A percentile compares a stretch with the other conserved stretches of the same genome.
These are phyloP conservation scores for Molorchus minor DNA, from an alignment of 2,888 invertebrate genomes.

Conservation along the genomic window DNA sequence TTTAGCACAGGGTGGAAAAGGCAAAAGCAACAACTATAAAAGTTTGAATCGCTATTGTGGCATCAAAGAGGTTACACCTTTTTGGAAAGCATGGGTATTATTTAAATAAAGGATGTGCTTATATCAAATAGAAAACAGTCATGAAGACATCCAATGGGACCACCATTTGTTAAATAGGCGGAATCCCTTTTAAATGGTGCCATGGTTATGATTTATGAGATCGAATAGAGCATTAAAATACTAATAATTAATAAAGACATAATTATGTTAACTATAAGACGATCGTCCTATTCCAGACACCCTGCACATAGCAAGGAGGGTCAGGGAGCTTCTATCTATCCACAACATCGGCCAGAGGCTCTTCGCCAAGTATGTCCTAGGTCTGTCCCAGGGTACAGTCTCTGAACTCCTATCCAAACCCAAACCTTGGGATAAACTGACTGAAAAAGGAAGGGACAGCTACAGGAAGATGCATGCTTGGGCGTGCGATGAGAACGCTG, in stretches of 20 bases:
- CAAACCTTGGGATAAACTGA: constrained; percentile 99
- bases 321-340: constrained; percentile 91
- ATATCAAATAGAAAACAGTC: no score
- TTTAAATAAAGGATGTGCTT: no score
- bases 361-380: constrained; percentile 98
- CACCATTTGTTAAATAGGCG: no score
- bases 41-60: no score
- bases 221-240: background rate
- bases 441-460: constrained; percentile 98
- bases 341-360: constrained; percentile 98
- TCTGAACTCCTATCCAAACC: constrained; percentile 98
- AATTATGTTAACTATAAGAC: no score
- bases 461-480: constrained; percentile 99
- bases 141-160: no score
- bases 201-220: no score
- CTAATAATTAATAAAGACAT: no score
- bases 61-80: no score
- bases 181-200: no score
- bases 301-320: constrained; percentile 91
- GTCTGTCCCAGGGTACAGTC: constrained; percentile 96
- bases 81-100: no score
- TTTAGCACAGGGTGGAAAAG: constrained; percentile 1
- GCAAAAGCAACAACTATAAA: no score
- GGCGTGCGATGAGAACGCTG: constrained; percentile 97
- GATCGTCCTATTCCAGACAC: constrained; percentile 71